A percentile compares a stretch with the other conserved stretches of the same genome.
Conservation (phyloP, 2,113 vertebrate genomes). For the Erinaceus europaeus region DNA sequence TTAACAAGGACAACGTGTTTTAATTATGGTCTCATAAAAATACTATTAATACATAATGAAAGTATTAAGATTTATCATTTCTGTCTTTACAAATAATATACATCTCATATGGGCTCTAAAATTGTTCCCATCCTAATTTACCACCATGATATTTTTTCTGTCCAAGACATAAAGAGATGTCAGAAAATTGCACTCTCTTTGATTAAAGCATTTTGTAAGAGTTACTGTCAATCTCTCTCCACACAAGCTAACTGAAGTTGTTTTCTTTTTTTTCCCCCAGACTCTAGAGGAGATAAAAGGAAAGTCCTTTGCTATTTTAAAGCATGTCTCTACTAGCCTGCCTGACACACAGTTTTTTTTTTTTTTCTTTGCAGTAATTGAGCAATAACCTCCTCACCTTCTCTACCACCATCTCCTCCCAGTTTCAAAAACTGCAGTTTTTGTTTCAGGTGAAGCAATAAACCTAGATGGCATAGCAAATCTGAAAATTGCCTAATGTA, state of each 20-base stretch:
- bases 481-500: rapidly evolving
- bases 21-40: background rate
- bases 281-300: background rate
- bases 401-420: rapidly evolving
- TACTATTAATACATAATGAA: background rate
- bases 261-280: too few species aligned
- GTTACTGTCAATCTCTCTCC: background rate
- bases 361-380: background rate
- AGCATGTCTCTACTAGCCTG: background rate
- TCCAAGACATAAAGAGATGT: background rate
- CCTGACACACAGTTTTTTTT: background rate
- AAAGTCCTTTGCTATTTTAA: background rate
- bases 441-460: background rate
- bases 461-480: rapidly evolving
- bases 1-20: background rate
- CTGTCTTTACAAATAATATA: background rate
- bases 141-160: background rate
- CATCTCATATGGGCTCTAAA: background rate
- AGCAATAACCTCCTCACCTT: too few species aligned
- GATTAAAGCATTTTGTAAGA: background rate
- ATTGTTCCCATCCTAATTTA: background rate
- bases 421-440: background rate
- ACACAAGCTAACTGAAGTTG: background rate
- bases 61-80: background rate
- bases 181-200: background rate